Conservation (phyloP, 1,140 invertebrate species). For the Trinorchestia longiramus region DNA sequence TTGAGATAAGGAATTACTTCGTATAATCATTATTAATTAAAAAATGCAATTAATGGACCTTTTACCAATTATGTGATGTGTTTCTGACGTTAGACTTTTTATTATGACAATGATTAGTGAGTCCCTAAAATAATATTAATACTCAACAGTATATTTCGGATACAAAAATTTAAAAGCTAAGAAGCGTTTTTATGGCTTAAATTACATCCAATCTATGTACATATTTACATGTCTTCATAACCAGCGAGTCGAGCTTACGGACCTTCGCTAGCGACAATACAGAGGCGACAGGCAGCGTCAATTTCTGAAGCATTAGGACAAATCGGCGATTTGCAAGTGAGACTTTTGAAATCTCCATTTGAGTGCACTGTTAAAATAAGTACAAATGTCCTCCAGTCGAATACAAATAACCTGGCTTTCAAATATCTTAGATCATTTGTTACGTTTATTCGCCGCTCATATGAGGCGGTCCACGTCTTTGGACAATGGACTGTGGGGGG, state of each 20-base stretch:
- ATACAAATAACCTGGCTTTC: constrained; percentile 53
- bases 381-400: constrained; percentile 49
- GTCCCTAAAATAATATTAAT: background rate
- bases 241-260: background rate
- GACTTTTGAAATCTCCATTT: constrained; percentile 51
- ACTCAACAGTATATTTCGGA: no score
- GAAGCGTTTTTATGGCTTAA: background rate
- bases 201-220: no score
- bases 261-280: background rate
- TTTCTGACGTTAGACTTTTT: background rate
- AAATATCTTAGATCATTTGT: constrained; percentile 54
- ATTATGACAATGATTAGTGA: background rate
- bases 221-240: background rate
- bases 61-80: background rate
- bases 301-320: constrained; percentile 53
- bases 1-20: background rate
- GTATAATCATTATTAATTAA: background rate
- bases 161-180: background rate
- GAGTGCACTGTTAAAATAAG: constrained; percentile 44
- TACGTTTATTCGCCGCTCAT: constrained; percentile 32
- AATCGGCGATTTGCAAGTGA: constrained; percentile 45
- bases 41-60: background rate
- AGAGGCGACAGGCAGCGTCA: constrained; percentile 24
- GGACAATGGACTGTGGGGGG: constrained; percentile 27
- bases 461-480: constrained; percentile 17